Evolutionary conservation across 1,140 invertebrate species (phyloP), one percentile per base, ranked within the genome.

Genomic region (Lucilia sericata): DNA sequence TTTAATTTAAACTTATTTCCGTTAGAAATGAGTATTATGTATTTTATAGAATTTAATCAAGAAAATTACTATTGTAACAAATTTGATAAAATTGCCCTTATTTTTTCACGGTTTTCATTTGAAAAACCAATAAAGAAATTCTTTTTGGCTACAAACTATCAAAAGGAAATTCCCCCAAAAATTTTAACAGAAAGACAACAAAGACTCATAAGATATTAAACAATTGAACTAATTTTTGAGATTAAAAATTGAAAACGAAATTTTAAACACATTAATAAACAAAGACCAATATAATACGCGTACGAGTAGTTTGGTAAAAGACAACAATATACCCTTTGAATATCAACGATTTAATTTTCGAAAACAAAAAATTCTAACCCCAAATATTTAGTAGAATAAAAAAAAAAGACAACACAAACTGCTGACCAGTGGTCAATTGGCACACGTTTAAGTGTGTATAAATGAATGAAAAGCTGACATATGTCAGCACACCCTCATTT

Each of bases 271-370:
- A 51, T 19, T 78, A 19, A 47, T 5, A 21, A 80, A 51, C 42
- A 80, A 80, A 80, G 4, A 49, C 42, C 7, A 55, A 55, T n/a
- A 55, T 42, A 42, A 42, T 42, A 42, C 42, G 42, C 42, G 42
- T 42, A 42, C 42, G 42, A 42, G 42, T 42, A 3, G 5, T 42
- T 42, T 42, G 42, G 2, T 7, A 51, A 49, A 19, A 19, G 25
- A 80, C 76, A n/a, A 80, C 76, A 80, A 80, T 80, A 80, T 80
- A 80, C 76, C 76, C 76, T 80, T 80, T 80, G 76, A 80, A 49
- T 51, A 25, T 19, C 47, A 80, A 51, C 5, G n/a, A 21, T 80
- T 80, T 80, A 80, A 49, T 80, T 80, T 80, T 80, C 17, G 7
- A 42, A 42, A 30, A 30, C 1, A 30, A 30, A 7, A 78, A 42